Percentiles rank a stretch among this genome's conserved stretches.
Conservation (phyloP, 1,140 invertebrate genomes). For the Odontomachus brunneus region DNA sequence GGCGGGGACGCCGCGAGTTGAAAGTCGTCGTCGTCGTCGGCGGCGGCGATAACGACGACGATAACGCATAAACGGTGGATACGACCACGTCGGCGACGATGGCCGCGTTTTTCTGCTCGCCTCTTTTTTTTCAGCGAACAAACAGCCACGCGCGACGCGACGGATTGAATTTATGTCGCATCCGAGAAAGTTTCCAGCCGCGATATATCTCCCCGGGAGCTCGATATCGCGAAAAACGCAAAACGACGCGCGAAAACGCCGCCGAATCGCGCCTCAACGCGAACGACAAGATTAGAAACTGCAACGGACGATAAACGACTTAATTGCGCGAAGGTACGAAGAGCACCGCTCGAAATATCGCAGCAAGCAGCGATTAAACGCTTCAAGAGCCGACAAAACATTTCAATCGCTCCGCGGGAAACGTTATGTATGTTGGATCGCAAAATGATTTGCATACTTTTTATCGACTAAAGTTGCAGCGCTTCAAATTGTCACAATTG, state of each 20-base stretch:
- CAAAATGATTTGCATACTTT: too few relatives aligned
- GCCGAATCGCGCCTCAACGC: background rate
- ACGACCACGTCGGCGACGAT: background rate
- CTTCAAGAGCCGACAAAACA: too few relatives aligned
- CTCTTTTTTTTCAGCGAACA: background rate
- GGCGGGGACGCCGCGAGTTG: background rate
- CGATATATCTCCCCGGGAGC: background rate
- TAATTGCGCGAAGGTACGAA: constrained; percentile 10
- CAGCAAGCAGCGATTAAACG: too few relatives aligned
- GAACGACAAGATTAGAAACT: constrained; percentile 16
- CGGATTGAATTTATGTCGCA: constrained; percentile 27
- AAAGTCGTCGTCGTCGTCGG: background rate
- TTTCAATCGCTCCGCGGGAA: too few relatives aligned
- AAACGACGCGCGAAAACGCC: background rate
- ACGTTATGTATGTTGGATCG: too few relatives aligned
- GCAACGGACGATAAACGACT: background rate
- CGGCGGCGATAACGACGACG: constrained; percentile 4
- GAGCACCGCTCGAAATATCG: background rate
- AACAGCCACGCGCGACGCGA: background rate
- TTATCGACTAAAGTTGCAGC: too few relatives aligned
- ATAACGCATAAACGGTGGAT: background rate
- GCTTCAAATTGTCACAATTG: too few relatives aligned
- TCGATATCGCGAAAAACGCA: background rate
- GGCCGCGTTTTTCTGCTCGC: too few relatives aligned
- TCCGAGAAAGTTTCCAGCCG: constrained; percentile 32